Conservation (phyloP, 2,888 invertebrate species). For the Idaea aversata region DNA sequence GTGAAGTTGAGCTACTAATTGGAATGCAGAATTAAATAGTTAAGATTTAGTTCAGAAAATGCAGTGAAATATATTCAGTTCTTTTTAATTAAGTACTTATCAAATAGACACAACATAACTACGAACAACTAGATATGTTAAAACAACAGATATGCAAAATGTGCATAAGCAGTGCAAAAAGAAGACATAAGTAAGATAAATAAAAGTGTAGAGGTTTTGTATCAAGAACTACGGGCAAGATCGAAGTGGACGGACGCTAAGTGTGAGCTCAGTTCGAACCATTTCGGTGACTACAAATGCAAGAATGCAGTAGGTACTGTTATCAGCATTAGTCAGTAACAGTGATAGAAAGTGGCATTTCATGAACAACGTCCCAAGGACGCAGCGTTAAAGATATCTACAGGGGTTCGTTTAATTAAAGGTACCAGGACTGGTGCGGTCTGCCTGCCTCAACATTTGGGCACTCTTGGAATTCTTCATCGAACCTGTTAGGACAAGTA, state of each 20-base stretch:
- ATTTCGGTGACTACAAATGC: conserved; percentile 30
- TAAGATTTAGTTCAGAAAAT: conserved; percentile 4
- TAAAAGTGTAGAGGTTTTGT: conserved; percentile 26
- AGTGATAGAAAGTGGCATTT: conserved; percentile 47
- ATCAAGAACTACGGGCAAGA: conserved; percentile 19
- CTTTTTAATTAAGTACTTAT: conserved; percentile 23
- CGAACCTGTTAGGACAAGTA: conserved; percentile 80
- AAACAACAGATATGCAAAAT: conserved; percentile 26
- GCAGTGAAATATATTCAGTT: conserved; percentile 18
- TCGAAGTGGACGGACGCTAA: conserved; percentile 19
- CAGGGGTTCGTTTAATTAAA: conserved; percentile 59
- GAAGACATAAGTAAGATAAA: conserved; percentile 39
- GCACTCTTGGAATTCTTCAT: conserved; percentile 85
- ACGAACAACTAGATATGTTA: conserved; percentile 34
- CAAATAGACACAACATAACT: conserved; percentile 45
- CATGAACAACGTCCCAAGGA: conserved; percentile 61
- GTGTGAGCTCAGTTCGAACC: conserved; percentile 28
- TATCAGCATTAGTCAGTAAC: conserved; percentile 46
- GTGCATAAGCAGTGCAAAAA: conserved; percentile 72
- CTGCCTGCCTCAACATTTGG: conserved; percentile 83
- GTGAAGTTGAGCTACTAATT: not conserved
- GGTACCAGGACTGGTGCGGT: conserved; percentile 83
- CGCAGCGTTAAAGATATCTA: conserved; percentile 54
- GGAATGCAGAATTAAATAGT: not conserved
- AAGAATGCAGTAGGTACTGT: conserved; percentile 48